phyloP scores from a whole-genome alignment of 2,797 vertebrate genomes.

The Perodicticus potto region DNA sequence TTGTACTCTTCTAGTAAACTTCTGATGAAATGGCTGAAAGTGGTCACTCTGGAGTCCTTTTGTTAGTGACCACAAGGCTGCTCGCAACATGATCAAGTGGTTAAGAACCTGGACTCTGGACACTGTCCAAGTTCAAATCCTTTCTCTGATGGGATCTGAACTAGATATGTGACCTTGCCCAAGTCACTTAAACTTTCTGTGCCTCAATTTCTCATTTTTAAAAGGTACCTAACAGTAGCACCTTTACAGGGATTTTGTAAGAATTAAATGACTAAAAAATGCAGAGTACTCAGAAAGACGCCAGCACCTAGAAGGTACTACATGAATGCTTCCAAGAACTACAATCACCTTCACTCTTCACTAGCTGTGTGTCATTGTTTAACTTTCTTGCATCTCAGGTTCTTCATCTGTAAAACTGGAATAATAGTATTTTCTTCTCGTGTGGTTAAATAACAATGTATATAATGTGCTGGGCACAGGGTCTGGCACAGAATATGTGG shows the following conservation, averaged over 20 bases:
- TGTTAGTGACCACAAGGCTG: neutral
- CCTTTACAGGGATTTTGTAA: neutral
- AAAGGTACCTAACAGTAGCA: neutral
- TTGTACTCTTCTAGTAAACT: neutral
- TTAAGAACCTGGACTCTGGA: neutral
- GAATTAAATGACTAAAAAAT: neutral
- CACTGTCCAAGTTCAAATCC: neutral
- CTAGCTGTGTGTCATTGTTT: neutral
- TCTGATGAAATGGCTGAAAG: neutral
- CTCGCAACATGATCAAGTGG: fast-evolving
- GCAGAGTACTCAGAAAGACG: neutral
- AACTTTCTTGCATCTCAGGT: neutral
- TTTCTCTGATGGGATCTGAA: neutral
- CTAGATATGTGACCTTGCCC: neutral
- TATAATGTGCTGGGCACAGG: neutral
- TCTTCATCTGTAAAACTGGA: neutral
- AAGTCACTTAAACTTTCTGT: neutral
- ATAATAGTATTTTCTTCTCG: neutral
- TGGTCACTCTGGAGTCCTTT: neutral
- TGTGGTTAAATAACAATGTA: fast-evolving
- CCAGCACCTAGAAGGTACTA: fast-evolving
- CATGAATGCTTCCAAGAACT: fast-evolving
- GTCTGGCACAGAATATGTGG: neutral
- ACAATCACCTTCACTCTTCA: neutral
- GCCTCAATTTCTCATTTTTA: neutral